A percentile compares a stretch with the other conserved stretches of the same genome.
Conservation (phyloP, 2,113 vertebrate genomes). For the Psilopogon haemacephalus region DNA sequence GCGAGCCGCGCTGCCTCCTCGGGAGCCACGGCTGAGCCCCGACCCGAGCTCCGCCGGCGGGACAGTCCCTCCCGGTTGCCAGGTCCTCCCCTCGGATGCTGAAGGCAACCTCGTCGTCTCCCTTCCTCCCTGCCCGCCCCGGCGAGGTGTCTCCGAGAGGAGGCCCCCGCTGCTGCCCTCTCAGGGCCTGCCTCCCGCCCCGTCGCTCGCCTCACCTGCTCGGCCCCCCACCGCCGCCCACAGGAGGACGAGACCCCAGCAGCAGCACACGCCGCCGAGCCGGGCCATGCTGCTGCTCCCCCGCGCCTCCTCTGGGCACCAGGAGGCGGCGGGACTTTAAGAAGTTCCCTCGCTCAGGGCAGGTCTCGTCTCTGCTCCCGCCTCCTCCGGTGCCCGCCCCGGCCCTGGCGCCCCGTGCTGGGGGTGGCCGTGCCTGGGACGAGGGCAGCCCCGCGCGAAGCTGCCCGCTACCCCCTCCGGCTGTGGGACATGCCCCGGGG, state of each 20-base stretch:
- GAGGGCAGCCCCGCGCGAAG: not conserved
- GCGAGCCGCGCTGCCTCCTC: not conserved
- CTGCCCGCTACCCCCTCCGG: no score
- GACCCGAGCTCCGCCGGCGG: not conserved
- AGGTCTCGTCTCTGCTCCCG: conserved; percentile 44
- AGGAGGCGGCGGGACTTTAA: conserved; percentile 23
- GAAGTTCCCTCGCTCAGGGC: conserved; percentile 20
- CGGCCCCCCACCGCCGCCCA: not conserved
- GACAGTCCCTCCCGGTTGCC: not conserved
- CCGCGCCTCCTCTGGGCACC: not conserved
- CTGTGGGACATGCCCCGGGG: no score
- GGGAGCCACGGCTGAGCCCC: not conserved
- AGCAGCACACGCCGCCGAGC: not conserved
- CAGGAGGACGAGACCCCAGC: conserved; percentile 46
- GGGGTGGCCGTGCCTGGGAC: not conserved
- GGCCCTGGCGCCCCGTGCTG: not conserved
- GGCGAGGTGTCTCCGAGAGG: not conserved
- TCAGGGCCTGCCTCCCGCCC: not conserved
- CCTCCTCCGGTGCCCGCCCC: conserved; percentile 24
- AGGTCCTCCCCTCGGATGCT: not conserved
- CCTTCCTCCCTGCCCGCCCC: no score
- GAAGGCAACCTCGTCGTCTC: not conserved
- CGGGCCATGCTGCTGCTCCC: not conserved
- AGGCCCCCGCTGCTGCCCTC: not conserved
- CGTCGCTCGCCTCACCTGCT: conserved; percentile 59